Conservation (phyloP, 2,113 vertebrate genomes). For the Pachyramphus minor region DNA sequence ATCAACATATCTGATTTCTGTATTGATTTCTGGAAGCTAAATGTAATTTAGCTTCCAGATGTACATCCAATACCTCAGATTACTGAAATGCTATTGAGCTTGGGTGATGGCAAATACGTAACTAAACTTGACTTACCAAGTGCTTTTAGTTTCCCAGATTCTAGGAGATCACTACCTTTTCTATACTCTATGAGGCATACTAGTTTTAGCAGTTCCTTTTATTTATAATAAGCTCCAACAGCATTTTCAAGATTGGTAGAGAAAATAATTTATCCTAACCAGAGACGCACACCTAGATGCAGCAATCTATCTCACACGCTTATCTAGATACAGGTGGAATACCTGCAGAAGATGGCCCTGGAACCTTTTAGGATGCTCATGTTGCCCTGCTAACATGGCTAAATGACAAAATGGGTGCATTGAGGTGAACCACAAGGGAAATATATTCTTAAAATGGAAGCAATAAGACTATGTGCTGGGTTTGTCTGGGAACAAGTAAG, state of each 20-base stretch:
- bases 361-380: neutral
- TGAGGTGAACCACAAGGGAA: neutral
- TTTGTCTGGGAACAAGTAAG: neutral
- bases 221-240: neutral
- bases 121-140: slow-evolving; percentile 4
- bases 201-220: neutral
- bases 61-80: slow-evolving; percentile 15
- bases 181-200: neutral
- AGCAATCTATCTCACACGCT: neutral
- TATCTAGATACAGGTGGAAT: neutral
- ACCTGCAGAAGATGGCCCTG: neutral
- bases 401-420: neutral
- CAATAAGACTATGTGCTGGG: neutral
- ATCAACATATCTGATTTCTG: slow-evolving; percentile 47
- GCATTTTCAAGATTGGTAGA: neutral
- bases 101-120: neutral
- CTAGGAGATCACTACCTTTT: neutral
- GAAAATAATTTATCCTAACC: neutral
- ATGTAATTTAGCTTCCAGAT: slow-evolving; percentile 41
- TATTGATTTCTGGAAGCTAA: slow-evolving; percentile 38
- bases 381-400: neutral
- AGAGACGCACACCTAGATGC: neutral
- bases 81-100: slow-evolving; percentile 24
- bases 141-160: neutral
- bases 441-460: neutral